A percentile compares a stretch with the other conserved stretches of the same genome.
Conservation (phyloP, 2,113 vertebrate species). For the Oenanthe oenanthe region DNA sequence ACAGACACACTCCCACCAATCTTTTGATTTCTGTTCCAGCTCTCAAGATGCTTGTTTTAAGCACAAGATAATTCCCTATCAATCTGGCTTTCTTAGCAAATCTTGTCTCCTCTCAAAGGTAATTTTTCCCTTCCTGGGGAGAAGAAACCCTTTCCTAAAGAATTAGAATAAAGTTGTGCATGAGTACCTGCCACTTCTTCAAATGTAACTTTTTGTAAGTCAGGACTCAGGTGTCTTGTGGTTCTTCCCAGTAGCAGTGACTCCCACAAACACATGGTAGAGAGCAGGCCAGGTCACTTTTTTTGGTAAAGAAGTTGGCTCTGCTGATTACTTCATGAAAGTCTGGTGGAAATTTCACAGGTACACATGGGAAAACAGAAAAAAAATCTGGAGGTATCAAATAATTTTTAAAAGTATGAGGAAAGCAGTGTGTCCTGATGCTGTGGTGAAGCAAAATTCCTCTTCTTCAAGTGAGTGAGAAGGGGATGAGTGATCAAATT, state of each 20-base stretch:
- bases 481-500: accelerated
- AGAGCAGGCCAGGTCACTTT: background rate
- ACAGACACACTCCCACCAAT: background rate
- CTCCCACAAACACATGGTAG: background rate
- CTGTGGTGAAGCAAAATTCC: background rate
- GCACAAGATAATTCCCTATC: background rate
- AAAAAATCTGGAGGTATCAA: background rate
- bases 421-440: accelerated
- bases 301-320: background rate
- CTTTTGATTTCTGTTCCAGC: background rate
- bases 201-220: background rate
- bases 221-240: no score
- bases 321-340: background rate
- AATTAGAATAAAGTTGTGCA: background rate
- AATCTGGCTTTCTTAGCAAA: background rate
- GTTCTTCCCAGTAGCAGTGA: background rate
- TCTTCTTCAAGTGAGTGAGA: background rate
- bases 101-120: background rate
- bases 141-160: background rate
- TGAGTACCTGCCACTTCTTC: background rate
- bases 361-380: background rate
- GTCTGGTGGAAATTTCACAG: background rate
- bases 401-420: background rate
- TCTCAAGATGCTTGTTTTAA: background rate
- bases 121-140: background rate